Base-by-base conservation (phyloP, 2,113 vertebrate species). In the Hemichromis elongatus region DNA sequence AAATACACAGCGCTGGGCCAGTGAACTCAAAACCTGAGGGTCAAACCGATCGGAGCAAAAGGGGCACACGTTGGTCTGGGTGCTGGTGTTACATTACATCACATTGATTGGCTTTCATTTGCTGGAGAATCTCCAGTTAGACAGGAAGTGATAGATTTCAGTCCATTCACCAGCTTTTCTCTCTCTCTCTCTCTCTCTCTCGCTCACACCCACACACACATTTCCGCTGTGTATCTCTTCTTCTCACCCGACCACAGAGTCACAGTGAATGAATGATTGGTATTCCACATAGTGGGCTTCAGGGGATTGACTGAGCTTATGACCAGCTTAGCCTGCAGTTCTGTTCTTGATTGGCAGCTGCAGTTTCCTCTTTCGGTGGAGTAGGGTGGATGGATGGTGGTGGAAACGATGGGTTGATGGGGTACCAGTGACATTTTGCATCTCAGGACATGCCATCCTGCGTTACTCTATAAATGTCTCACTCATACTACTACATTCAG, bases 271-370 rank as follows among this genome's bases (percentile, higher is more conserved):
- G 82, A 82, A 63, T 89, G 82, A 86, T 79, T 91, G 85, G 79
- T 85, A 81, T 92, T 90, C 59, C 30, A n/a, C 55, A 53, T 84
- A 66, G 75, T 19, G 53, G 53, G 63, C 87, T 92, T 68, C 56
- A 2, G 88, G 85, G 88, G 87, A 89, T 87, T 86, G 88, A 81
- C 84, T 85, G 86, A 88, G 80, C 35, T 90, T 84, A 86, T 88
- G 89, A 86, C 75, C 79, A 81, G 88, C 86, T 93, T 81, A 93
- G 89, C 83, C 80, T 78, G 30, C 26, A 26, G 68, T 84, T 66
- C 79, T 68, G n/a, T 7, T 26, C 83, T 73, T 93, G 94, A 94
- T 92, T 93, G 94, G 80, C 90, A 89, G 85, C 57, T 82, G 50
- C 68, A 82, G 82, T 86, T 91, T 88, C 40, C 81, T 90, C 37